Percentiles rank a stretch among this genome's conserved stretches.
phyloP scores from a whole-genome alignment of 1,140 invertebrate species.

The Latrodectus geometricus region DNA sequence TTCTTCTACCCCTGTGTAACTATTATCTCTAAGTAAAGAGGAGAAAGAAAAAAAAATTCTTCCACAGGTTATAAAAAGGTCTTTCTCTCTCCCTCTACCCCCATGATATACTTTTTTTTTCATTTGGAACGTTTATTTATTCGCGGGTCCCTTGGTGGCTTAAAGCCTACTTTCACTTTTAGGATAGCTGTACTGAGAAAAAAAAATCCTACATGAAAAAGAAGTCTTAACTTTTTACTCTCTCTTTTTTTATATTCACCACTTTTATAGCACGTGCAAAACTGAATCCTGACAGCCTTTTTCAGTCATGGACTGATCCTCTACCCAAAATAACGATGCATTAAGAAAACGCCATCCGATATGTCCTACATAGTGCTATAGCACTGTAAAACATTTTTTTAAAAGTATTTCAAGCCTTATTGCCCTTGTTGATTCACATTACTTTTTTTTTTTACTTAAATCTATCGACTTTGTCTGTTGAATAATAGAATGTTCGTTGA shows the following conservation, averaged over 20 bases:
- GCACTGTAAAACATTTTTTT: too few relatives aligned
- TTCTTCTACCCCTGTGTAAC: neutral
- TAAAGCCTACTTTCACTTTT: conserved; percentile 60
- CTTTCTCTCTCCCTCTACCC: neutral
- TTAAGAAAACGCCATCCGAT: too few relatives aligned
- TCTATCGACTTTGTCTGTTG: too few relatives aligned
- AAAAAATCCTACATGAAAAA: conserved; percentile 11
- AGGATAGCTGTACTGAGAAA: neutral
- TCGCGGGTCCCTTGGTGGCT: conserved; percentile 41
- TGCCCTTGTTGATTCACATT: too few relatives aligned
- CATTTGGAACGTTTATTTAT: conserved; percentile 48
- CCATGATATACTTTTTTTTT: conserved; percentile 38
- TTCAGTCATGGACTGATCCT: neutral
- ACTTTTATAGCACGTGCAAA: neutral
- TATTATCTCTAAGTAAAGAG: neutral
- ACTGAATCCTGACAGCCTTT: neutral
- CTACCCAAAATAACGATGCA: too few relatives aligned
- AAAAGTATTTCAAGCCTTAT: too few relatives aligned
- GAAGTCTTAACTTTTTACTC: conserved; percentile 2
- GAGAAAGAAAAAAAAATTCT: conserved; percentile 20
- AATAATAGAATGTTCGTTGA: too few relatives aligned
- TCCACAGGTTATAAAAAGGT: conserved; percentile 59
- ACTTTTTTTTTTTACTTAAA: too few relatives aligned
- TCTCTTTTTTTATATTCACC: neutral
- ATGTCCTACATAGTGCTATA: too few relatives aligned